Conservation (phyloP, 2,888 invertebrate genomes). For the Reticulitermes lucifugus region DNA sequence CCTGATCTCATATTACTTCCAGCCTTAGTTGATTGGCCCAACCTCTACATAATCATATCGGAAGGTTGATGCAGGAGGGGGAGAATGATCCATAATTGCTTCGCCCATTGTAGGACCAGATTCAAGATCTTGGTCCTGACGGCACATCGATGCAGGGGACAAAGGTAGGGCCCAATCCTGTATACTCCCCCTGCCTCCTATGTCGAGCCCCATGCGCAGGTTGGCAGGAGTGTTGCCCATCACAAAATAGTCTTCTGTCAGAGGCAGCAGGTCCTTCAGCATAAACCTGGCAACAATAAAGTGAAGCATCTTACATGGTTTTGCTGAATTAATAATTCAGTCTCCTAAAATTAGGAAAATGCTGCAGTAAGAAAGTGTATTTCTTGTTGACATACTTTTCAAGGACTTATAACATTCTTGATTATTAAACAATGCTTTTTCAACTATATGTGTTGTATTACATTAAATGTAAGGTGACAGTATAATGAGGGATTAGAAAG, state of each 20-base stretch:
- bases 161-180: slow-evolving; percentile 43
- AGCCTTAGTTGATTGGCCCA: slow-evolving; percentile 61
- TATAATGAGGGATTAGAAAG: too few relatives aligned
- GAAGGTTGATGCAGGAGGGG: slow-evolving; percentile 58
- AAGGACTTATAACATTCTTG: too few relatives aligned
- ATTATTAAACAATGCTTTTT: too few relatives aligned
- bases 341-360: too few relatives aligned
- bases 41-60: slow-evolving; percentile 63
- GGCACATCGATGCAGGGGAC: slow-evolving; percentile 23
- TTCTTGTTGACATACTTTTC: too few relatives aligned
- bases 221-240: slow-evolving; percentile 64
- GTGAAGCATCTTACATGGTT: too few relatives aligned
- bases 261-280: slow-evolving; percentile 71
- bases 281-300: slow-evolving; percentile 63
- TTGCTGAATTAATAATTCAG: too few relatives aligned
- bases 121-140: slow-evolving; percentile 16
- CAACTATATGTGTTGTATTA: too few relatives aligned
- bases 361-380: too few relatives aligned
- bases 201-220: slow-evolving; percentile 63
- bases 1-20: background rate
- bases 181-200: slow-evolving; percentile 58
- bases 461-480: too few relatives aligned
- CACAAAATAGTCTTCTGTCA: slow-evolving; percentile 70
- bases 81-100: slow-evolving; percentile 42
- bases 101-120: slow-evolving; percentile 9